Evolutionary conservation across 2,797 vertebrate species (phyloP), one percentile per base, ranked within the genome.

Genomic region (Synaphobranchus kaupii): DNA sequence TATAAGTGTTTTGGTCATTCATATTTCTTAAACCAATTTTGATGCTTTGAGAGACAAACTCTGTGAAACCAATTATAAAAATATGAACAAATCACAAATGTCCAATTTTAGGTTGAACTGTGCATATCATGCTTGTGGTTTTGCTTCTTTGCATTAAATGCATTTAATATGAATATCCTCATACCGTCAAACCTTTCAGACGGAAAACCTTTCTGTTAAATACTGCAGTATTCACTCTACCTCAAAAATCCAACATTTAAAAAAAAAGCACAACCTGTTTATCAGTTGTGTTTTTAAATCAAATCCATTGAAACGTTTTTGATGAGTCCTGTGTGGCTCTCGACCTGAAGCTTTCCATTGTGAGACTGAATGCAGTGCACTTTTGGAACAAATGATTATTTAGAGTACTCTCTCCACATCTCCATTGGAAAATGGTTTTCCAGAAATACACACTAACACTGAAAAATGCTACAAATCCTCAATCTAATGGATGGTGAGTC

Each of bases 401-500:
- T 52, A 31, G 73, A 78, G 73, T 78, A 44, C 4, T 78, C 73
- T 78, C 73, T 44, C 8, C 17, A 47, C 73, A 44, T 20, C 44
- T 44, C 39, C 73, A 39, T 47, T 78, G 73, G 31, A 39, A 78
- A 80, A 34, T 44, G 39, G 76, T 80, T 47, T 80, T 22, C 39
- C 39, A 48, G 76, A 80, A 44, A 80, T 80, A 47, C 76, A 47
- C 8, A 25, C 76, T 78, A 78, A 78, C 39, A 22, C 25, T 44
- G 39, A 48, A 48, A 48, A 25, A 50, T 50, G 50, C 78, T 22
- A 50, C 78, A 81, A 44, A 25, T 6, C 22, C 47, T 81, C 78
- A 50, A n/a, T 48, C 78, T 48, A 81, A 81, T 48, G 47, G 44
- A 48, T 50, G 39, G 44, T 81, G 78, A 81, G 22, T 81, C 78